Evolutionary conservation across 2,113 vertebrate species (phyloP), one percentile per base, ranked within the genome.

Genomic region (Otocyon megalotis): DNA sequence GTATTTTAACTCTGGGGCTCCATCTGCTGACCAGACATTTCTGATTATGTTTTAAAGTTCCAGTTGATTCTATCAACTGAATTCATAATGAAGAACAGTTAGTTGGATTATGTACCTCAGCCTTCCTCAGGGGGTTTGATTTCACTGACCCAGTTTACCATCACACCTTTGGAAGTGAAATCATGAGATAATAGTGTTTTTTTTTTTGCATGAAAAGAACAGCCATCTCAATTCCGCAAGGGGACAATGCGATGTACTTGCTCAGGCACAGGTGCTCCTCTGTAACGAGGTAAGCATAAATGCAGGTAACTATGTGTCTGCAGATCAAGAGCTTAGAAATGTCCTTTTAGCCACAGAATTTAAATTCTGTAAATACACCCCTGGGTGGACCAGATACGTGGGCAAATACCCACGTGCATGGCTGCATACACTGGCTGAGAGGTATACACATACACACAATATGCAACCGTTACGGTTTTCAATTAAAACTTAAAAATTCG

Each of bases 11-110:
- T 43, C 32, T 56, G 28, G 43, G 20, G 82, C 7, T 4, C 92
- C 97, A 81, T 60, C 95, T 97, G 82, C 94, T 67, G 97, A 24
- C 16, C 5, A 9, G 10, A 3, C 2, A 24, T 53, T 80, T 80
- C 3, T n/a, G 71, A 22, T 14, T 30, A 17, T 54, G 72, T 37
- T 32, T n/a, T 19, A 43, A 17, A 15, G 1, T 26, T 79, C 62
- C 28, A 17, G 10, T 88, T 54, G 35, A 79, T 93, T 24, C 26
- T 54, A 32, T 3, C 56, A 35, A 35, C 12, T 9, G 54, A 84
- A 92, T 71, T 71, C 4, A 26, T 28, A 65, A 87, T 11, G 8
- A 85, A 50, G 53, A 86, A 86, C 76, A 62, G 32, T 81, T 15
- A 67, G 0, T 62, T 35, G 93, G 20, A 11, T 35, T 62, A 5